Evolutionary conservation across 2,113 vertebrate genomes (phyloP), one percentile per base, ranked within the genome.

Genomic region (Austrofundulus limnaeus): DNA sequence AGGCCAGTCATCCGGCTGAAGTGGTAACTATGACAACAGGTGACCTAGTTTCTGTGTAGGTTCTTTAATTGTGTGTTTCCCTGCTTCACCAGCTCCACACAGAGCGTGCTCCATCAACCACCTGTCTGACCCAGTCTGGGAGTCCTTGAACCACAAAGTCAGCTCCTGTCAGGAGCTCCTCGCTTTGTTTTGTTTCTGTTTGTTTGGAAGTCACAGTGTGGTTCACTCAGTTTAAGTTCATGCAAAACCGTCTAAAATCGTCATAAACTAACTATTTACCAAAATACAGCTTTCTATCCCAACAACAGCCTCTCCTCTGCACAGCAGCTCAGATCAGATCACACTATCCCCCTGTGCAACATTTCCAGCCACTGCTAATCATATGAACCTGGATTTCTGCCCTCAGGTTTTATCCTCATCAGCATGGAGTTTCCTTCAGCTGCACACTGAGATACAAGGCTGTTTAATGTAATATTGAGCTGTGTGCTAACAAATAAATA

Each of bases 21-120:
- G 84, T 84, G 83, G 89, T 91, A 88, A 87, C 89, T 85, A 91
- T 90, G 84, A 89, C 89, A 88, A 91, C 88, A 61, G 76, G 53
- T 89, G 89, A 91, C 88, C 89, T 88, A 88, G 65, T 88, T 91
- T 88, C 77, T 10, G n/a, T 64, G 73, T 81, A 82, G n/a, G 67
- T 78, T 78, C 69, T 78, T 38, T 54, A 45, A 47, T 79, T 46
- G 59, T 65, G 48, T 52, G 72, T 75, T 61, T 52, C 25, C 25
- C 25, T 4, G 3, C 25, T 4, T 59, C 58, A 54, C 52, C 48
- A 38, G 37, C 64, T 70, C 48, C 56, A 81, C 61, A 83, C 56
- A 71, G 80, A 80, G 65, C 81, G 78, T 75, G 77, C 82, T 81
- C 84, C 68, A 76, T 83, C 72, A 80, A 66, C 69, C 75, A 87